Base-by-base conservation (phyloP, 2,113 vertebrate species). In the Calyptomena viridis region DNA sequence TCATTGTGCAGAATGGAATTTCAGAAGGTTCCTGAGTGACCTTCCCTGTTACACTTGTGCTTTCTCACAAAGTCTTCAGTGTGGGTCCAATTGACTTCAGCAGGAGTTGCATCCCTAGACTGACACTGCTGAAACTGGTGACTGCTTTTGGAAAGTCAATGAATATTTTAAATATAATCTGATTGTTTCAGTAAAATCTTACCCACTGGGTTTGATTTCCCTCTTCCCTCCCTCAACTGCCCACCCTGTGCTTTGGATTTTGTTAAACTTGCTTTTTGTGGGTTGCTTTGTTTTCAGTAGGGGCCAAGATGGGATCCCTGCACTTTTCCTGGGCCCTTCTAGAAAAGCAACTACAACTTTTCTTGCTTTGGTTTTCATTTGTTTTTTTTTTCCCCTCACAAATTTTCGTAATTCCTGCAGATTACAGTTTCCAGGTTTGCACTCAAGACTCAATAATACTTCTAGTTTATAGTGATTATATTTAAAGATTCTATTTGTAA, bases 401-500 rank as follows among this genome's bases (percentile, higher is more conserved):
- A 23, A 10, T 55, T 74, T 69, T 80, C 75, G 77, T 44, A 73
- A 73, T 92, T 95, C 64, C 40, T 87, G 35, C 67, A 66, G 59
- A 22, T 86, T 59, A 33, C 0, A 0, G n/a, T 71, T 95, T 91
- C 63, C 55, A 95, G 94, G 71, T 91, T 90, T 95, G 56, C 5
- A 78, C 37, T 92, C 18, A 19, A 47, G 52, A 60, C 68, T 96
- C 52, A 53, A 47, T 96, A 93, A 71, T 71, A 44, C 75, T 94
- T 91, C 9, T 63, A 58, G 71, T 95, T 97, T 81, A 80, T 81
- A 86, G 86, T 80, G 85, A 93, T 93, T 85, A 76, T 93, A 87
- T 95, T 97, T 96, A 80, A 95, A 91, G 71, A 55, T 73, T 88
- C 74, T 88, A 90, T 94, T 94, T 93, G 85, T 96, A 93, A 60